A percentile compares a stretch with the other conserved stretches of the same genome.
Evolutionary conservation across 2,797 vertebrate species (phyloP).

Genomic region (Babyrousa celebensis): DNA sequence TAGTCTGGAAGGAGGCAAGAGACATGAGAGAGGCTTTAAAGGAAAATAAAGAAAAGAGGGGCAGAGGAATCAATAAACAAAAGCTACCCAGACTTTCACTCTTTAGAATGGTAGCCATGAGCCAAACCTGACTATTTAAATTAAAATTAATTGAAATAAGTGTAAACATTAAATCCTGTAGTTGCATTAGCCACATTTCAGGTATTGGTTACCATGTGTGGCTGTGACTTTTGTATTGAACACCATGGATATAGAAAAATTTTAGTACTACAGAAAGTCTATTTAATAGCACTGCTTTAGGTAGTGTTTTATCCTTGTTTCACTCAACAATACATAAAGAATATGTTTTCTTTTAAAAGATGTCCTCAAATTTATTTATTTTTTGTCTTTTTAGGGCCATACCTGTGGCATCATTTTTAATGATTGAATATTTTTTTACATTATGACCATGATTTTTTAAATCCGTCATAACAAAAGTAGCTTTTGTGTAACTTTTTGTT

Average conservation of each 20-base stretch:
- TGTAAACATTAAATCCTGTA: neutral
- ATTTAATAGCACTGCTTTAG: neutral
- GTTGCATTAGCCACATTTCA: neutral
- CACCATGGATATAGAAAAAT: neutral
- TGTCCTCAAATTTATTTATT: neutral
- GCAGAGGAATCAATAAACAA: neutral
- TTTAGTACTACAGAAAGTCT: neutral
- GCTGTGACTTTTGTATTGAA: neutral
- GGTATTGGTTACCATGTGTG: neutral
- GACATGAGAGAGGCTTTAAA: neutral
- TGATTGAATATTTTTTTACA: neutral
- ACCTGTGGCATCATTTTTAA: neutral
- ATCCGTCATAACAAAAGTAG: neutral
- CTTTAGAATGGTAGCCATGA: neutral
- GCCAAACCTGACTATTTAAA: neutral
- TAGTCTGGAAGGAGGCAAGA: neutral
- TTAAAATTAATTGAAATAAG: constrained; percentile 28
- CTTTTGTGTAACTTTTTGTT: neutral
- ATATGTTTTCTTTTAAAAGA: neutral
- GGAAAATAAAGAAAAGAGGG: neutral
- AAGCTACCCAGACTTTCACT: neutral
- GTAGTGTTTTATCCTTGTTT: neutral
- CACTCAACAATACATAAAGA: neutral
- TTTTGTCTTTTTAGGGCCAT: no score
- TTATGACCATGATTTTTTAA: neutral